Evolutionary conservation across 2,113 vertebrate genomes (phyloP).

Genomic region (Dolichallabes microphthalmus): DNA sequence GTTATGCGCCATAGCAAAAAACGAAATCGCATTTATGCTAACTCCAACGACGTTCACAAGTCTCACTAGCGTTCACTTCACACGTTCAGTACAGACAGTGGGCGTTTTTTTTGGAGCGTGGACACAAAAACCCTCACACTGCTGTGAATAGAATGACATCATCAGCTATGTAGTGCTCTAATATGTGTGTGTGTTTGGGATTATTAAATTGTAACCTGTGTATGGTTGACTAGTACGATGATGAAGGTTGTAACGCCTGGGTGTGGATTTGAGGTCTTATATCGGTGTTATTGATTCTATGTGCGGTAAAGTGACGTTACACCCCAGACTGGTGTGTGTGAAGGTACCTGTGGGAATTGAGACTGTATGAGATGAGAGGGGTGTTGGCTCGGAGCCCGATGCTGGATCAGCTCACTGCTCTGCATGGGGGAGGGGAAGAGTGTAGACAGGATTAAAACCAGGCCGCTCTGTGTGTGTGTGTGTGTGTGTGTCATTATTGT

Average conservation of each 20-base stretch:
- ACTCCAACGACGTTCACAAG: background rate
- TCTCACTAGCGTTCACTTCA: no score
- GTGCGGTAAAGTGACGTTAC: conserved; percentile 39
- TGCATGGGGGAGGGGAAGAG: background rate
- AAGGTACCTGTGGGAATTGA: conserved; percentile 31
- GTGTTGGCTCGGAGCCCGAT: conserved; percentile 34
- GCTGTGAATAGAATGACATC: background rate
- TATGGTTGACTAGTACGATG: background rate
- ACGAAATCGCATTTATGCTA: no score
- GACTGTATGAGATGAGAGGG: conserved; percentile 36
- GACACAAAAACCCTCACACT: background rate
- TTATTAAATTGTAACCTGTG: no score
- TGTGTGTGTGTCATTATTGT: conserved; percentile 22
- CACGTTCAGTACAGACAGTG: background rate
- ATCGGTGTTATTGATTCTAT: background rate
- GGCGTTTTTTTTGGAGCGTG: background rate
- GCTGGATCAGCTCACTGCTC: conserved; percentile 22
- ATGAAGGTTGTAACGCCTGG: background rate
- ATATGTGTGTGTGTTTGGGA: background rate
- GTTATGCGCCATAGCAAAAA: no score
- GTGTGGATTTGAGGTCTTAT: background rate
- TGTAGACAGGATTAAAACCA: conserved; percentile 32
- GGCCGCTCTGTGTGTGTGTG: background rate
- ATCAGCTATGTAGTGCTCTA: background rate
- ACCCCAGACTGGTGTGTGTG: conserved; percentile 15